phyloP scores from a whole-genome alignment of 23 tunicate genomes.

The Clavelina lepadiformis region DNA sequence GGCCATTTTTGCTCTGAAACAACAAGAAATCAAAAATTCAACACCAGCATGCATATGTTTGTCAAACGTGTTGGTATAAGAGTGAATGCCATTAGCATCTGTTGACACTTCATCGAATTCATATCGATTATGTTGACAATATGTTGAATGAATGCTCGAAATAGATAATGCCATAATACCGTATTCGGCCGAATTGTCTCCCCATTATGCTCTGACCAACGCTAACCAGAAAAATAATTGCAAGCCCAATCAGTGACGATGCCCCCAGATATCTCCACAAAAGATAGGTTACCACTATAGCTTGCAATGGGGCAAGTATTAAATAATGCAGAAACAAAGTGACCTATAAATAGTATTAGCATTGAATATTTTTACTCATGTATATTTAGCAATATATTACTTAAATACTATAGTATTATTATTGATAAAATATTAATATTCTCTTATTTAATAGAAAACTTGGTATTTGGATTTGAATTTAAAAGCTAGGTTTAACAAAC shows the following conservation, averaged over 20 bases:
- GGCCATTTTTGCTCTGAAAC: constrained; percentile 27
- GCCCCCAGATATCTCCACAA: constrained; percentile 32
- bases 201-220: constrained; percentile 27
- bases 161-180: too few species aligned
- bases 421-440: neutral
- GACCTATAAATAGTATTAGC: constrained; percentile 6
- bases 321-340: constrained; percentile 38
- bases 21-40: neutral
- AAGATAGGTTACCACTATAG: constrained; percentile 8
- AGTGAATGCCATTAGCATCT: too few species aligned
- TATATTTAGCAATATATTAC: too few species aligned
- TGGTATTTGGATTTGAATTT: neutral
- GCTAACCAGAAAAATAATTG: constrained; percentile 17
- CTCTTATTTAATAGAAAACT: neutral
- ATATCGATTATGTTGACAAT: too few species aligned
- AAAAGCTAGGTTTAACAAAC: neutral
- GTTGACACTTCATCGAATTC: too few species aligned
- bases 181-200: constrained; percentile 22
- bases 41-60: neutral
- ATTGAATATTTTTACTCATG: too few species aligned
- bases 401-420: too few species aligned
- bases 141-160: too few species aligned
- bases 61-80: constrained; percentile 2
- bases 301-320: constrained; percentile 41
- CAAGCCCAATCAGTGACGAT: constrained; percentile 24